Percentiles rank a stretch among this genome's conserved stretches.
These are phyloP conservation scores for Gopherus flavomarginatus DNA, from an alignment of 2,113 vertebrate genomes.

Conservation along the genomic window DNA sequence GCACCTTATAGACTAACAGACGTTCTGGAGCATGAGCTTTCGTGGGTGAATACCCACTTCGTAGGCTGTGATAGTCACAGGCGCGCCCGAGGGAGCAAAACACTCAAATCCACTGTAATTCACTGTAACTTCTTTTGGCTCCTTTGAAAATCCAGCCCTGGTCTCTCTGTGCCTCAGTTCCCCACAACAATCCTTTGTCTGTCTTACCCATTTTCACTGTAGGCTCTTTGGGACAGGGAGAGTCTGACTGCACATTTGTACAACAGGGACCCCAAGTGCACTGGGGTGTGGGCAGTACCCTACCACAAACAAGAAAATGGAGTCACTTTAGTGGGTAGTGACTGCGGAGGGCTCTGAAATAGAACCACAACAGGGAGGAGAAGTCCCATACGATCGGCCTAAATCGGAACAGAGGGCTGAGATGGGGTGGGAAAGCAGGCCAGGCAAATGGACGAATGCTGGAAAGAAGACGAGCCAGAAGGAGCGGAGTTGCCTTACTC, in stretches of 20 bases:
- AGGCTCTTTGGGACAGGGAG: neutral
- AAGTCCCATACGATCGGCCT: neutral
- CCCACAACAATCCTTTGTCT: neutral
- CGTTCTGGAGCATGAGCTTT: too few relatives aligned
- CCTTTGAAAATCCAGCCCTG: neutral
- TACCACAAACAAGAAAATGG: neutral
- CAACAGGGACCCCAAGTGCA: neutral
- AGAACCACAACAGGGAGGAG: neutral
- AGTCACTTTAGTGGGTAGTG: neutral
- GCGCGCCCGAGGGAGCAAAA: neutral
- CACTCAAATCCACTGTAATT: neutral
- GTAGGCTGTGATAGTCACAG: neutral
- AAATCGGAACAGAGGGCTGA: neutral
- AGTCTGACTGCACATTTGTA: neutral
- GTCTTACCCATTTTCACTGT: neutral
- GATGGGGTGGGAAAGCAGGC: neutral
- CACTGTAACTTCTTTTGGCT: neutral
- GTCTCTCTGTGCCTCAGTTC: neutral
- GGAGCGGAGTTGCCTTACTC: neutral
- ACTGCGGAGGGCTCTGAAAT: neutral
- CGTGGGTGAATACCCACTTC: too few relatives aligned
- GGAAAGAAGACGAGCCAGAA: neutral
- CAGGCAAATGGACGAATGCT: rapidly evolving
- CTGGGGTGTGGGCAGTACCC: neutral
- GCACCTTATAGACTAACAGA: too few relatives aligned